Base-by-base conservation (phyloP, 2,797 vertebrate species). In the Hyperoplus immaculatus region DNA sequence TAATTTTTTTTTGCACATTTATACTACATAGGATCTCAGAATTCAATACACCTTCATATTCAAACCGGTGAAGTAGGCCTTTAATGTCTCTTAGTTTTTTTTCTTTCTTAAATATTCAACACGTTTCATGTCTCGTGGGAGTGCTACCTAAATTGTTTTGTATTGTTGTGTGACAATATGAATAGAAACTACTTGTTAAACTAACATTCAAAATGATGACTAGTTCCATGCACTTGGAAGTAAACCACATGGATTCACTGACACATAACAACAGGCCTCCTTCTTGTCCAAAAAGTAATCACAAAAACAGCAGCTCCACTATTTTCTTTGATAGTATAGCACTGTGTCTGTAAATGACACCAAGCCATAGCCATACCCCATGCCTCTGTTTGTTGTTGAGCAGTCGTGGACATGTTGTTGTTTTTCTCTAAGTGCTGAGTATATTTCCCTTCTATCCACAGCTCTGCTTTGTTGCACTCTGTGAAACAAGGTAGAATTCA, bases 401-500 rank as follows among this genome's bases (percentile, higher is more conserved):
- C 69, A 68, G 69, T 49, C 36, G 36, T 72, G 58, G 84, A 42
- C 63, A 54, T 3, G 85, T 21, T 21, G 21, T 21, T 21, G 81
- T 84, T 84, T 78, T 80, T 90, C 81, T 88, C 67, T 60, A 75
- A 85, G 77, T 87, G 82, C 83, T 61, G 82, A 82, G 89, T 82
- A 86, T 92, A 87, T 92, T 93, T 92, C 90, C 90, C 76, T 89
- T 87, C 81, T 78, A 82, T 90, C 77, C 81, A 63, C 78, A 54
- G 87, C 90, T 71, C 88, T 87, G 90, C 91, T 95, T 92, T 92
- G 90, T 82, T 88, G 91, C 90, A 62, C 85, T 91, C 86, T 80
- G 84, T 83, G 90, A 93, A 95, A 95, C 89, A 86, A 81, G 87
- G 89, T 84, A 87, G 86, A 93, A 94, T 95, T 94, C 90, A 92